phyloP scores from a whole-genome alignment of 1,140 invertebrate species.

The Trachelipus rathkii region DNA sequence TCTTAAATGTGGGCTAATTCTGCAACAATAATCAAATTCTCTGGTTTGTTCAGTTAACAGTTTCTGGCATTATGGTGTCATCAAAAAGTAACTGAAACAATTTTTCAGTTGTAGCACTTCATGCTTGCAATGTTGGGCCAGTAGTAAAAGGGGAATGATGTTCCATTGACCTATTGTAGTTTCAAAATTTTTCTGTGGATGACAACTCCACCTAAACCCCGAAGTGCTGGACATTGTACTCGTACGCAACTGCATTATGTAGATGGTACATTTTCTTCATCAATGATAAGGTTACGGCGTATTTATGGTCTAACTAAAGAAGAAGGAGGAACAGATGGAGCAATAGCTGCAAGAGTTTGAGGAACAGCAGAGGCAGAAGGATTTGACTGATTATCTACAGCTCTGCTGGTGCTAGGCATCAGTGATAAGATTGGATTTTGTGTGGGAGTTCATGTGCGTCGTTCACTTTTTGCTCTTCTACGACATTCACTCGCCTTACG shows the following conservation, averaged over 20 bases:
- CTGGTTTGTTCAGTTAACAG: conserved; percentile 27
- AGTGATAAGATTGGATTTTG: background rate
- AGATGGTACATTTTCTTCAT: background rate
- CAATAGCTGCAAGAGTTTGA: background rate
- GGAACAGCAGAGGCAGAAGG: background rate
- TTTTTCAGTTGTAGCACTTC: conserved; percentile 14
- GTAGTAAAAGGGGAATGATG: background rate
- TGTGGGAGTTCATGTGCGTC: background rate
- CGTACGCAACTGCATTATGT: background rate
- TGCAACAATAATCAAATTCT: conserved; percentile 11
- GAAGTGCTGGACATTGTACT: background rate
- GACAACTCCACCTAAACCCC: background rate
- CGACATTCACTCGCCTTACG: too few species aligned
- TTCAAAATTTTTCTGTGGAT: background rate
- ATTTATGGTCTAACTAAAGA: background rate
- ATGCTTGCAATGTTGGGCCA: background rate
- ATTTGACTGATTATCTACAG: background rate
- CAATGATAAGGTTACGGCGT: background rate
- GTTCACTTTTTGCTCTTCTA: too few species aligned
- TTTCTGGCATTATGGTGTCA: background rate
- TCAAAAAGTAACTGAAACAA: conserved; percentile 22
- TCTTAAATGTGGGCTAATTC: conserved; percentile 14
- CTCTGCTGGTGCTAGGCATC: too few species aligned
- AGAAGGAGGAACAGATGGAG: background rate
- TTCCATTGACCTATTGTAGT: background rate